A percentile compares a stretch with the other conserved stretches of the same genome.
Evolutionary conservation across 1,140 invertebrate species (phyloP).

Genomic region (Whitmania pigra): DNA sequence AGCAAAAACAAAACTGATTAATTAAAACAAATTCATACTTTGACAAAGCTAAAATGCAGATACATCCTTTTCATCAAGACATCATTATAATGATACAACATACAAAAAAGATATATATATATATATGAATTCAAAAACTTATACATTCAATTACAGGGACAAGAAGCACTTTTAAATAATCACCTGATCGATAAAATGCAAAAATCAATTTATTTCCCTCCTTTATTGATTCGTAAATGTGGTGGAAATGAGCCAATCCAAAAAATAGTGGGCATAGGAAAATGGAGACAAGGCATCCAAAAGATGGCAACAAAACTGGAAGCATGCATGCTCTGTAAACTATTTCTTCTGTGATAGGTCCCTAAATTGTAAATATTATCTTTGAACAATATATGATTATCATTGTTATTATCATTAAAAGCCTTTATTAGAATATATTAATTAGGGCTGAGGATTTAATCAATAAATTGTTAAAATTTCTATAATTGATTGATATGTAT

Average conservation of each 20-base stretch:
- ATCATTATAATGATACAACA: too few species aligned
- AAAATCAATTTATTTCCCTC: constrained; percentile 36
- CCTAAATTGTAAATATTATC: constrained; percentile 38
- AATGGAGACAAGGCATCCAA: constrained; percentile 59
- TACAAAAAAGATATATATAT: too few species aligned
- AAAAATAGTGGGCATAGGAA: constrained; percentile 81
- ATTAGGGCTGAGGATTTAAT: too few species aligned
- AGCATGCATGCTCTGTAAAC: constrained; percentile 87
- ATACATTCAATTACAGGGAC: too few species aligned
- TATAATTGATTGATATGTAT: too few species aligned
- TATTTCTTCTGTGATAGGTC: constrained; percentile 85
- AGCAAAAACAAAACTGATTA: too few species aligned
- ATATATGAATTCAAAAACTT: too few species aligned
- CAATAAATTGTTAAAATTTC: too few species aligned
- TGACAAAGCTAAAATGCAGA: too few species aligned
- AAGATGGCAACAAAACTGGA: constrained; percentile 69
- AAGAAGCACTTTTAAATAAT: constrained; percentile 22
- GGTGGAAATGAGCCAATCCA: constrained; percentile 86
- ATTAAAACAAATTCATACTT: too few species aligned
- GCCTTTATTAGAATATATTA: neutral
- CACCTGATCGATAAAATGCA: constrained; percentile 39
- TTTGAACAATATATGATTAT: neutral
- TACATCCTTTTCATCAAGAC: too few species aligned
- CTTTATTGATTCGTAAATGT: constrained; percentile 65
- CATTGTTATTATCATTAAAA: neutral